Evolutionary conservation across 2,113 vertebrate species (phyloP).

Genomic region (pig (Sus scrofa)): T2T-Sscrofa CM000821.6:68158501-68159000

Average conservation of each 20-base stretch:
- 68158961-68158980: neutral
- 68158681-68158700: neutral
- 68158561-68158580: neutral
- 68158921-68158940: neutral
- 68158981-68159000: conserved; percentile 4
- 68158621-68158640: neutral
- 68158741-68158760: neutral
- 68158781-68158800: neutral
- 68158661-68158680: neutral
- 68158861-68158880: neutral
- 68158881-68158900: neutral
- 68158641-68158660: neutral
- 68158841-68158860: neutral
- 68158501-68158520: neutral
- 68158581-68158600: neutral
- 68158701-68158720: neutral
- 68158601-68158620: neutral
- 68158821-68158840: neutral
- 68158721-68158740: neutral
- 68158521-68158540: neutral
- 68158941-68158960: neutral
- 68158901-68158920: neutral
- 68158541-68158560: neutral
- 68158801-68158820: neutral
- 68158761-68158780: neutral